phyloP scores from a whole-genome alignment of 2,113 vertebrate species.

The Eolophus roseicapilla region DNA sequence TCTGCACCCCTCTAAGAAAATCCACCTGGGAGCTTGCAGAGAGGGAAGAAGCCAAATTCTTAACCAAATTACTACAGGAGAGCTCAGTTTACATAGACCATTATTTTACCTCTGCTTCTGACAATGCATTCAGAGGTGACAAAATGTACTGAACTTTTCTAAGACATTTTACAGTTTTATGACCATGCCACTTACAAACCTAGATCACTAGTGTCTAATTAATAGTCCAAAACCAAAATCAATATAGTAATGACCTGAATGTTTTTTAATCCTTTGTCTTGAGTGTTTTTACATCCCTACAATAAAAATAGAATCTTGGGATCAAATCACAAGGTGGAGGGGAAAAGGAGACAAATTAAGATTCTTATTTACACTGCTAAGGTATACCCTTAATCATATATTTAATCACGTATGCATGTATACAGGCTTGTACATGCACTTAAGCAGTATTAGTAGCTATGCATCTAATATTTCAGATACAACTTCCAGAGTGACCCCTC shows the following conservation, averaged over 20 bases:
- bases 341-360: not conserved
- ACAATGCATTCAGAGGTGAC: not conserved
- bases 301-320: not conserved
- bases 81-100: not conserved
- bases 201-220: not conserved
- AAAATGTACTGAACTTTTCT: constrained; percentile 22
- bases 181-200: not conserved
- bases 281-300: not conserved
- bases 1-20: not conserved
- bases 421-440: rapidly evolving
- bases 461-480: not conserved
- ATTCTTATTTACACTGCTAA: not conserved
- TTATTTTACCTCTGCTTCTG: not conserved
- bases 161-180: not conserved
- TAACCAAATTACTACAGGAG: not conserved
- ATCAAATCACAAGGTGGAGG: not conserved
- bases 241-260: not conserved
- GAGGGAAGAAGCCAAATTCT: not conserved
- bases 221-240: not conserved
- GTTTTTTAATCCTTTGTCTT: not conserved
- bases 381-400: not conserved
- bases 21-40: not conserved
- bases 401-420: not conserved
- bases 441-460: not conserved
- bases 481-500: not conserved